These are phyloP conservation scores for Mesocentrotus franciscanus DNA, from an alignment of 53 echinoderm and acorn worm species.

Conservation along the genomic window DNA sequence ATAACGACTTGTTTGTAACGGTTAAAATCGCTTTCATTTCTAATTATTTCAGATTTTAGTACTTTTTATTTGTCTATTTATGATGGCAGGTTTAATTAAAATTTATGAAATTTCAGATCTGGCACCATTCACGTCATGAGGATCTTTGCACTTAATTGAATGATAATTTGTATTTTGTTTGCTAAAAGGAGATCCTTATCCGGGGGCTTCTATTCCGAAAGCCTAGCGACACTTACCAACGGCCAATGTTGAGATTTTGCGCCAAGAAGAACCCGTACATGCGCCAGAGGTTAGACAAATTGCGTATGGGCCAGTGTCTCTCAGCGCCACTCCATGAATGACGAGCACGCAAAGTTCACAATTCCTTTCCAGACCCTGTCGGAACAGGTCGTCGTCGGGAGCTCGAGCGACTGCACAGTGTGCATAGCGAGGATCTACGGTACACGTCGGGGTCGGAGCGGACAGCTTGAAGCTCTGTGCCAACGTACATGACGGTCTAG, in stretches of 20 bases:
- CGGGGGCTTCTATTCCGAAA: no score
- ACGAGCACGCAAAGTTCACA: not conserved
- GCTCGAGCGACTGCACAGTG: not conserved
- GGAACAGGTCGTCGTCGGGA: not conserved
- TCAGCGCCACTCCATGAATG: not conserved
- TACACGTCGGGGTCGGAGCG: not conserved
- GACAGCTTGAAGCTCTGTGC: not conserved
- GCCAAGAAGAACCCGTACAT: not conserved
- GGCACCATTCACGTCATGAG: no score
- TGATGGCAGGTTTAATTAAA: no score
- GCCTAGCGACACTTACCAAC: not conserved
- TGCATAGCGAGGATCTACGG: not conserved
- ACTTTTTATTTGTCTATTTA: no score
- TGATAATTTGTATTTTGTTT: no score
- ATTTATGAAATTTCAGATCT: no score
- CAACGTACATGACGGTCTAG: not conserved
- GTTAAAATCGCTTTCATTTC: no score
- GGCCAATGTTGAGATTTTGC: not conserved
- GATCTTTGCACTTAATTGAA: no score
- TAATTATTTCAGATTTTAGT: no score
- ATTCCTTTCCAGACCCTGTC: not conserved
- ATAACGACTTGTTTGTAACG: no score
- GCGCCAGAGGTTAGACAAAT: not conserved
- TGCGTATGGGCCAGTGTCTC: not conserved
- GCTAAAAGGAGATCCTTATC: no score